Base-by-base conservation (phyloP, 2,113 vertebrate genomes). In the Bubo bubo region DNA sequence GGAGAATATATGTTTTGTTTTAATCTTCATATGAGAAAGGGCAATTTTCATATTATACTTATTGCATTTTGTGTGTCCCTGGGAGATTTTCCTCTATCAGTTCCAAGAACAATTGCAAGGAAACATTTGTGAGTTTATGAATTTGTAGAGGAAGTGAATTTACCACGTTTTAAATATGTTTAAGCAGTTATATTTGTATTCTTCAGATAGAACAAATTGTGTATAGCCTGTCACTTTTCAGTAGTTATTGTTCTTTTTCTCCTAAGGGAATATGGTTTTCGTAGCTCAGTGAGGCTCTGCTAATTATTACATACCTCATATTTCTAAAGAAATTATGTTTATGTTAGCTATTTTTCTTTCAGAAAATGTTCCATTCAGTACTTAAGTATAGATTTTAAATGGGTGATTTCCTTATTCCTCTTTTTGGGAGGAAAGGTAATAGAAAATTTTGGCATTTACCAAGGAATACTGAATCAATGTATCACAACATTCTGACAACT, bases 31-130 rank as follows among this genome's bases (percentile, higher is more conserved):
- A 79, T 23, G 66, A 91, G 62, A 96, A 95, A 93, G 66, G 77
- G 45, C 83, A 95, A 60, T 91, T 95, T 95, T 95, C 71, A 39
- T 95, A 75, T 81, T 89, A 71, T 63, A 76, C 66, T 93, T 62
- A 58, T 0, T 88, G 53, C n/a, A 71, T 88, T 96, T 80, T 6
- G 0, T 62, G 71, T 45, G 86, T 79, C 80, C 80, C 95, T 89
- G 76, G n/a, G 86, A 89, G 92, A 84, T 91, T 95, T 91, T 95
- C 88, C 82, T 95, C 79, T 88, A 58, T 90, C 67, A 84, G 67
- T 77, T 97, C 95, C 96, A 97, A 88, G 86, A 95, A 80, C 71
- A 91, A 94, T 75, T 86, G 59, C 84, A 90, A 91, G 79, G 84
- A 91, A 95, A 90, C 67, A 64, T 67, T 94, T 89, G 49, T 91